phyloP scores from a whole-genome alignment of 2,797 vertebrate genomes.

The Chanos chanos region DNA sequence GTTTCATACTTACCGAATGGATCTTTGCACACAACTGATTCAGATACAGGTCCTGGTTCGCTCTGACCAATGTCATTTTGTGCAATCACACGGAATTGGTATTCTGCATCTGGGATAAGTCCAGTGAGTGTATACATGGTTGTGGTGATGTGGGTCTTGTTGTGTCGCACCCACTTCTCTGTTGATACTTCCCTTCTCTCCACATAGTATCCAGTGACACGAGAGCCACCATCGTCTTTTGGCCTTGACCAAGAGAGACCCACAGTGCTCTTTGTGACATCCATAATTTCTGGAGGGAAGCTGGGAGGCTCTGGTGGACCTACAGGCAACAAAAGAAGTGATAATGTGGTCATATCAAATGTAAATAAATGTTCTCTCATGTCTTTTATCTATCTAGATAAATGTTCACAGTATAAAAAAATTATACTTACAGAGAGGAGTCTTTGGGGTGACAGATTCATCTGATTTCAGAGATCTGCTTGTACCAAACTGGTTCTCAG shows the following conservation, averaged over 20 bases:
- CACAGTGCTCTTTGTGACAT: slow-evolving; percentile 88
- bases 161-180: slow-evolving; percentile 97
- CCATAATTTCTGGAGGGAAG: slow-evolving; percentile 95
- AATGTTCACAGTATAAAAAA: too few relatives aligned
- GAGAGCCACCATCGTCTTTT: slow-evolving; percentile 93
- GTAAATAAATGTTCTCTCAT: too few relatives aligned
- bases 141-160: slow-evolving; percentile 97
- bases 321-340: slow-evolving; percentile 34
- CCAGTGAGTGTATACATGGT: slow-evolving; percentile 96
- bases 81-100: slow-evolving; percentile 93
- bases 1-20: slow-evolving; percentile 94
- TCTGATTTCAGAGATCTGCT: slow-evolving; percentile 96
- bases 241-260: slow-evolving; percentile 93
- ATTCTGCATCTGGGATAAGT: slow-evolving; percentile 95
- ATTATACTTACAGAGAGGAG: slow-evolving; percentile 94
- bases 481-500: slow-evolving; percentile 95
- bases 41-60: slow-evolving; percentile 87
- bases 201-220: slow-evolving; percentile 94
- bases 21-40: slow-evolving; percentile 94
- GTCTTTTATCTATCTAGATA: too few relatives aligned
- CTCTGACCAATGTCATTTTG: slow-evolving; percentile 95
- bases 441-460: slow-evolving; percentile 88
- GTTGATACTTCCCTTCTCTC: slow-evolving; percentile 95
- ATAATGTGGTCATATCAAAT: neutral
- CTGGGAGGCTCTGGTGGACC: slow-evolving; percentile 91